Base-by-base conservation (phyloP, 2,113 vertebrate genomes). In the Panthera uncia region DNA sequence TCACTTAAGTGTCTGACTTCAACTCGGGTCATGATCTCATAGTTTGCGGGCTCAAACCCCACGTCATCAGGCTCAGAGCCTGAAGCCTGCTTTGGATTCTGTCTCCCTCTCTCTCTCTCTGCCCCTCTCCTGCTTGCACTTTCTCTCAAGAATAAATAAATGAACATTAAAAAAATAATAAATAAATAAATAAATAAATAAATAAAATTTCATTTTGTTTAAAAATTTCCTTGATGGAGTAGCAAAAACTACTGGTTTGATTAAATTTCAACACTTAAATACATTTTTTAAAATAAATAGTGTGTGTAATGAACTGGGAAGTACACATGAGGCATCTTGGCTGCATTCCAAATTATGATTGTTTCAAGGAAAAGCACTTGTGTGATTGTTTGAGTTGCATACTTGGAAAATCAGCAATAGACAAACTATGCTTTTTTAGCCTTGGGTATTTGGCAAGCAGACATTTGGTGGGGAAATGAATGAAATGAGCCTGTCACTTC, bases 351-450 rank as follows among this genome's bases (percentile, higher is more conserved):
- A 82, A 84, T 63, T 87, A 57, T 12, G 41, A 50, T 16, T 27
- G 63, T 71, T 95, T 88, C 36, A 71, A 92, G 48, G 48, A 80
- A 87, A 95, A 95, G 33, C 8, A 45, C 21, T 18, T 18, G n/a
- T 45, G 23, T 50, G 50, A 68, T 80, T 73, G 11, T 84, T 79
- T 41, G 78, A 82, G 63, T 71, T 65, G 25, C 13, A 63, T 55
- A 36, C 27, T 61, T 74, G 63, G 73, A 71, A 89, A 89, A 38
- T 15, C 19, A 68, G 16, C 18, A 25, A 38, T 12, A 87, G 48
- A 69, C 38, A 83, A 66, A 45, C 78, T 48, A 12, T 48, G 21
- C 2, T 45, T 85, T n/a, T 92, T 50, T 27, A 27, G 36, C 38
- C 36, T 79, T 68, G 29, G 45, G 48, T 89, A 63, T 68, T 89